Base-by-base conservation (phyloP, 2,797 vertebrate genomes). In the Capromys pilorides region DNA sequence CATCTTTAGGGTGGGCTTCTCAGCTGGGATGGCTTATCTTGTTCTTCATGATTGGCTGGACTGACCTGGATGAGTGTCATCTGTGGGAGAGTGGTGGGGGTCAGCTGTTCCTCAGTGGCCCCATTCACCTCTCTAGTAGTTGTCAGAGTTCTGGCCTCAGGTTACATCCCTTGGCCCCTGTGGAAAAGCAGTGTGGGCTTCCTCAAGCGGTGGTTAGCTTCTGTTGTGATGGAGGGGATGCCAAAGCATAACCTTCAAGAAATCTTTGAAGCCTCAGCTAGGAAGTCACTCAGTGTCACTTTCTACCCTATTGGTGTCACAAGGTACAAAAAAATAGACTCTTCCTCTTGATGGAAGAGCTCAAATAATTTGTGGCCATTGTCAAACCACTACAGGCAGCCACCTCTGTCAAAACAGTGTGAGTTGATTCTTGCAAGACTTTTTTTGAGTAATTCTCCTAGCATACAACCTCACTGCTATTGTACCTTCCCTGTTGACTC, bases 321-420 rank as follows among this genome's bases (percentile, higher is more conserved):
- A 87, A 66, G n/a, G 36, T 26, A 75, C 1, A 22, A 57, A 41
- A n/a, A 66, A 81, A 39, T 51, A 78, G 49, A 93, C 21, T 36
- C 24, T 49, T 66, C 2, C 13, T 45, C 14, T 82, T 59, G 13
- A 73, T 36, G 51, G 26, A 86, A 66, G 31, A 81, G n/a, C 28
- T 88, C 59, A 61, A 59, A 84, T 13, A 66, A 87, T 83, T n/a
- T n/a, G 80, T 79, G 77, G 36, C 36, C 49, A 75, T 83, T 93
- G 71, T n/a, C 88, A 86, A 83, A 39, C 54, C 31, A 51, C 69
- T 75, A 81, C 7, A 45, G 51, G 9, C 0, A 88, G 10, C 86
- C 88, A 95, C 91, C 22, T 78, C 62, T 73, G 10, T 85, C 61
- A 90, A 83, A 95, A 62, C 6, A 64, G 11, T 82, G 54, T 75